A percentile compares a stretch with the other conserved stretches of the same genome.
phyloP scores from a whole-genome alignment of 2,888 invertebrate species.

The Choristoneura rosaceana region DNA sequence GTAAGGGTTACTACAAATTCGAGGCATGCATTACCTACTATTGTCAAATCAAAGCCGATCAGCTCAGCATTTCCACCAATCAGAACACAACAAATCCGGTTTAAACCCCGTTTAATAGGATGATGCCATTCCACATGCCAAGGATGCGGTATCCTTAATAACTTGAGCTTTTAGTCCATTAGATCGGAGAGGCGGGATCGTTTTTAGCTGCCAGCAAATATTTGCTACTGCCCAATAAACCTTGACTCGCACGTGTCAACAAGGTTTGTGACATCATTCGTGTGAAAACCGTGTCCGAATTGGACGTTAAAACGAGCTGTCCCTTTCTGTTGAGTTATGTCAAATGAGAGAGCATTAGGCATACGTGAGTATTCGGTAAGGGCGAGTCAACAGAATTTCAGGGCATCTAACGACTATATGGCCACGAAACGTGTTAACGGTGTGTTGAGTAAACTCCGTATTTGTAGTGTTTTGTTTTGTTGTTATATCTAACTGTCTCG shows the following conservation, averaged over 20 bases:
- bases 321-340: background rate
- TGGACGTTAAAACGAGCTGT: constrained; percentile 4
- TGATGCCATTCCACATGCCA: constrained; percentile 15
- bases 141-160: constrained; percentile 36
- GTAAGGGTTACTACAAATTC: too few relatives aligned
- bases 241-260: constrained; percentile 62
- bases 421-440: constrained; percentile 12
- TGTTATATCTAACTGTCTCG: background rate
- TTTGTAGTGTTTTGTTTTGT: constrained; percentile 15
- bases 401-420: background rate
- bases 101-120: constrained; percentile 21
- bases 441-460: background rate
- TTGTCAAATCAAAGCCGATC: background rate
- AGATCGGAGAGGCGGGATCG: constrained; percentile 46
- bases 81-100: background rate
- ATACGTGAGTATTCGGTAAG: background rate
- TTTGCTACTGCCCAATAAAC: constrained; percentile 62
- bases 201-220: constrained; percentile 57
- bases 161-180: constrained; percentile 42
- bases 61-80: background rate
- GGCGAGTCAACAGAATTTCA: constrained; percentile 10
- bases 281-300: constrained; percentile 16
- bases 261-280: constrained; percentile 54
- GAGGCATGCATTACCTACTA: background rate
- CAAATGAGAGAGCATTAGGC: background rate